A percentile compares a stretch with the other conserved stretches of the same genome.
These are phyloP conservation scores for Balanococcus diminutus DNA, from an alignment of 2,888 invertebrate genomes.

Conservation along the genomic window DNA sequence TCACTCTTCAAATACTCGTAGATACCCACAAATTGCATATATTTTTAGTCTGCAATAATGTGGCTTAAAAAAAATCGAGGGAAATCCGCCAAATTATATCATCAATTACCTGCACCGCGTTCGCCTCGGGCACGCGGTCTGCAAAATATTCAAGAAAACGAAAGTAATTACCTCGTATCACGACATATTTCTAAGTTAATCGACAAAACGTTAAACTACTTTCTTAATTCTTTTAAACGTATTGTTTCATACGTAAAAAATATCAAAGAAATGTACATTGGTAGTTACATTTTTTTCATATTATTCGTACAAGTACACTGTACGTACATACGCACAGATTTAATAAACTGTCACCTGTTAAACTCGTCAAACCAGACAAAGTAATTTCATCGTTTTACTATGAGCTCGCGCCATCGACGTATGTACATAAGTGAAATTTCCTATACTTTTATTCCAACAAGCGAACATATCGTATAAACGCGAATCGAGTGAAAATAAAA, in stretches of 20 bases:
- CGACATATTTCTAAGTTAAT: neutral
- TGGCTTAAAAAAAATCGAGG: neutral
- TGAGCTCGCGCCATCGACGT: neutral
- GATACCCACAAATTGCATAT: neutral
- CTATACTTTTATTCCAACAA: neutral
- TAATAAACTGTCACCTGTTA: constrained; percentile 34
- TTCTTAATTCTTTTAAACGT: constrained; percentile 8
- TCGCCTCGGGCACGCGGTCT: neutral
- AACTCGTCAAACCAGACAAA: constrained; percentile 40
- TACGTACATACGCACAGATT: neutral
- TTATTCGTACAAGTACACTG: neutral
- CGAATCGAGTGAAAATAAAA: neutral
- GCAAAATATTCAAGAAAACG: neutral
- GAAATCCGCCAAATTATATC: neutral
- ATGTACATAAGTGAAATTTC: constrained; percentile 26
- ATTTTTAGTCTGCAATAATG: no score
- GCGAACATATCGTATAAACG: neutral
- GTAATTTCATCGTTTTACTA: constrained; percentile 26
- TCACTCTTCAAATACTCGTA: neutral
- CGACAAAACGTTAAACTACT: constrained; percentile 14
- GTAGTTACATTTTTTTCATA: neutral
- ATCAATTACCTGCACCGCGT: neutral
- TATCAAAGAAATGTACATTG: neutral
- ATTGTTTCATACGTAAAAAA: constrained; percentile 2
- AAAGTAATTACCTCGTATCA: constrained; percentile 15